These are phyloP conservation scores for Megathymus violae DNA, from an alignment of 1,140 invertebrate genomes.

Conservation along the genomic window DNA sequence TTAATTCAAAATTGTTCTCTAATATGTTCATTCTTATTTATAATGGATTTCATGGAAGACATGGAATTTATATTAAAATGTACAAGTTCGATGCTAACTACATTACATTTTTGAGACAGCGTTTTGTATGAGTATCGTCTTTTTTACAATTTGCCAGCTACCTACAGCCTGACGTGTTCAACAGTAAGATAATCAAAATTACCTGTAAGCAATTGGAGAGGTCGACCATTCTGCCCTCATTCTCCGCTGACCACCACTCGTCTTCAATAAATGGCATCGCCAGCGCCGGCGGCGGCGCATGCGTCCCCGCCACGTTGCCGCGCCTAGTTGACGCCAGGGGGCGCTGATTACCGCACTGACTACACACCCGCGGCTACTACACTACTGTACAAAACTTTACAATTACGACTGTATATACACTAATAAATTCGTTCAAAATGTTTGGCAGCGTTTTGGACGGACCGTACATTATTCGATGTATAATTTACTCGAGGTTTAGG, in stretches of 20 bases:
- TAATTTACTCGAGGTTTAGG: conserved; percentile 60
- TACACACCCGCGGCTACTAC: conserved; percentile 54
- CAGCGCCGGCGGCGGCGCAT: conserved; percentile 86
- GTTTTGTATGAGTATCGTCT: too few relatives aligned
- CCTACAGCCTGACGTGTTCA: too few relatives aligned
- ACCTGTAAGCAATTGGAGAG: conserved; percentile 94
- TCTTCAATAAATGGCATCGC: conserved; percentile 98
- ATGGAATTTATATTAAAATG: background rate
- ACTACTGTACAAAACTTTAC: conserved; percentile 49
- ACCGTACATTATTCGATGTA: conserved; percentile 78
- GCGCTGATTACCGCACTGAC: conserved; percentile 63
- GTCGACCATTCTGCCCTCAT: conserved; percentile 96
- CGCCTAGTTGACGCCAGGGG: conserved; percentile 64
- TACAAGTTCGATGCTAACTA: too few relatives aligned
- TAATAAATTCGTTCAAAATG: conserved; percentile 77
- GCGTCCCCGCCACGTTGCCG: conserved; percentile 84
- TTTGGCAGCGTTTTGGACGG: conserved; percentile 80
- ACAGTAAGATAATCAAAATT: too few relatives aligned
- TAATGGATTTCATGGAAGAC: conserved; percentile 3
- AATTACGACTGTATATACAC: conserved; percentile 54
- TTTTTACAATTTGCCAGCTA: too few relatives aligned
- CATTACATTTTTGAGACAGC: too few relatives aligned
- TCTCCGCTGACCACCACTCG: conserved; percentile 96
- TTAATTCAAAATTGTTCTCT: too few relatives aligned
- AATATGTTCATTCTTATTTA: too few relatives aligned